phyloP scores from a whole-genome alignment of 2,113 vertebrate genomes.

The Microcebus tavaratra region DNA sequence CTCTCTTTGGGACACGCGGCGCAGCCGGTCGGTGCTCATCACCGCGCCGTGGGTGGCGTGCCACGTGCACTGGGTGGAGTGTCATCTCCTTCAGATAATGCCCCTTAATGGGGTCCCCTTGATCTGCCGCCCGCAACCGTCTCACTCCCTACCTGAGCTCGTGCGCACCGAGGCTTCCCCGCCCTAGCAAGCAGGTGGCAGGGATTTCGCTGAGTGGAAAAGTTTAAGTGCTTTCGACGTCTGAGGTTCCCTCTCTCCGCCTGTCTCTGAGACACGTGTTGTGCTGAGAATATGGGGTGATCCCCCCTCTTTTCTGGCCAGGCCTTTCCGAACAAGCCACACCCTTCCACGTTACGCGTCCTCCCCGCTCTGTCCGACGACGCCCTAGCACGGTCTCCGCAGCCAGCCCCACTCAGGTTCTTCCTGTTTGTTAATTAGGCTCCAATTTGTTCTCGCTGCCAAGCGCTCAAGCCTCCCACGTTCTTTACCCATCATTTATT shows the following conservation, averaged over 20 bases:
- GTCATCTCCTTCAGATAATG: background rate
- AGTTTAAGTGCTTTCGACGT: too few species aligned
- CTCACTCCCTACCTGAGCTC: too few species aligned
- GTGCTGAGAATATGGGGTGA: too few species aligned
- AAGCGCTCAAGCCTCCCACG: slow-evolving; percentile 22
- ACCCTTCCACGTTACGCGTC: background rate
- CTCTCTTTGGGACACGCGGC: accelerated
- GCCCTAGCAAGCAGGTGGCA: too few species aligned
- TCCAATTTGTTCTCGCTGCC: slow-evolving; percentile 57
- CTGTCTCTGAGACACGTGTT: too few species aligned
- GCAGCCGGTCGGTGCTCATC: accelerated
- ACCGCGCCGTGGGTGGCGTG: background rate
- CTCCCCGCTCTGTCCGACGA: background rate
- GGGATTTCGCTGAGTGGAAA: too few species aligned
- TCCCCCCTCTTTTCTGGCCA: background rate
- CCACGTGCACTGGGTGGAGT: background rate
- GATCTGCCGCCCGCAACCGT: too few species aligned
- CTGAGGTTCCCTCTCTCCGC: too few species aligned
- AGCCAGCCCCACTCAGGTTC: background rate
- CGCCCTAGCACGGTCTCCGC: background rate
- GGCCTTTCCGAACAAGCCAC: background rate
- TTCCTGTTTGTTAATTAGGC: slow-evolving; percentile 66
- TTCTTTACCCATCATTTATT: background rate
- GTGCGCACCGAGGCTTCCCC: too few species aligned
- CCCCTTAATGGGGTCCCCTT: too few species aligned